Percentiles rank a stretch among this genome's conserved stretches.
Conservation (phyloP, 2,113 vertebrate species). For the Pitta sordida region DNA sequence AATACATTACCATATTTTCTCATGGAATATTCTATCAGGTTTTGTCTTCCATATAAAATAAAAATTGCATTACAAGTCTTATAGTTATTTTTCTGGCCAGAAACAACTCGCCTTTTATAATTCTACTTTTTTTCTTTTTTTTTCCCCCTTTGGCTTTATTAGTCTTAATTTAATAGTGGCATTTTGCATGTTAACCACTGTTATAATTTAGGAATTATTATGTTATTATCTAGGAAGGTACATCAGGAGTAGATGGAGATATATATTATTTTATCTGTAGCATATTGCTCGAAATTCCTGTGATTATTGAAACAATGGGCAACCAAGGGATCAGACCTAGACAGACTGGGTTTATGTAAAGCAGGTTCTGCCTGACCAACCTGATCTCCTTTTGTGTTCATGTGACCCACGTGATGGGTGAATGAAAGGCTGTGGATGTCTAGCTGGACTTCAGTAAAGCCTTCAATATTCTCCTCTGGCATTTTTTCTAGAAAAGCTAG, state of each 20-base stretch:
- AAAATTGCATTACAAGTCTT: background rate
- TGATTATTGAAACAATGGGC: background rate
- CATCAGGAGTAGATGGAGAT: background rate
- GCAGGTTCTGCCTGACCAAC: background rate
- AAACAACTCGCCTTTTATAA: background rate
- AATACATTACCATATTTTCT: background rate
- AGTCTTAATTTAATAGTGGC: background rate
- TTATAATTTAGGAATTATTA: background rate
- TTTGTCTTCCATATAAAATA: background rate
- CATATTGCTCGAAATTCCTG: background rate
- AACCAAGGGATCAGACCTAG: fast-evolving
- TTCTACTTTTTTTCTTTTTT: background rate
- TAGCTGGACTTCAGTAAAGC: background rate
- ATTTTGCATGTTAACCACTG: background rate
- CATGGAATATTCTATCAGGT: background rate
- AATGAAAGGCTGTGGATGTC: background rate
- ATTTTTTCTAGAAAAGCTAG: background rate
- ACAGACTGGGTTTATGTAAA: background rate
- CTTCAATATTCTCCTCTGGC: background rate
- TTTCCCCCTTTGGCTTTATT: background rate
- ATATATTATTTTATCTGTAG: background rate
- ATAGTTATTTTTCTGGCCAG: background rate
- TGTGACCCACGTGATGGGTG: background rate
- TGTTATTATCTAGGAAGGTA: too few species aligned
- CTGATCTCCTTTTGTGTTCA: background rate